Evolutionary conservation across 1,140 invertebrate species (phyloP).

Genomic region (Yoshiicerus persimilis): DNA sequence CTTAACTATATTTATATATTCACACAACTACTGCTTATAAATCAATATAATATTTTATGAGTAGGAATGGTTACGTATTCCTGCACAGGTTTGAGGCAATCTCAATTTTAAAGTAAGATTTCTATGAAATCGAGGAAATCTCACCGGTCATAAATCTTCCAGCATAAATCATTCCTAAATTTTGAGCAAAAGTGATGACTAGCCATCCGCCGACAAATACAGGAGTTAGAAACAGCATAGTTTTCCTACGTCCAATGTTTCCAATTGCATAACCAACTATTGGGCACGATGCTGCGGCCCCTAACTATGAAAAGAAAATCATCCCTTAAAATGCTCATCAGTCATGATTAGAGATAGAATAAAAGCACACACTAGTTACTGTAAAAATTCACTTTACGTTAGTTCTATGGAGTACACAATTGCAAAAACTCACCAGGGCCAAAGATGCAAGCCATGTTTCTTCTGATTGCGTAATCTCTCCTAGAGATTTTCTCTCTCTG

Average conservation of each 20-base stretch:
- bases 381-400: no score
- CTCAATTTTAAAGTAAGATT: no score
- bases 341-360: no score
- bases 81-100: no score
- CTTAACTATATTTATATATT: no score
- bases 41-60: no score
- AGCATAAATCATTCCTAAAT: constrained; percentile 59
- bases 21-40: no score
- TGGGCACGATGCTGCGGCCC: constrained; percentile 35
- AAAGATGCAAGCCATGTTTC: constrained; percentile 45
- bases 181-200: constrained; percentile 60
- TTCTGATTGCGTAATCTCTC: constrained; percentile 23
- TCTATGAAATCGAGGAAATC: no score
- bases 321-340: no score
- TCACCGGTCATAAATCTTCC: constrained; percentile 68
- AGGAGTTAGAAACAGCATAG: constrained; percentile 62
- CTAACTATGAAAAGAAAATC: constrained; percentile 25
- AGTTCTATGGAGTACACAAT: no score
- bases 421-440: constrained; percentile 24
- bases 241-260: constrained; percentile 65
- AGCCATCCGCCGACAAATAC: constrained; percentile 70
- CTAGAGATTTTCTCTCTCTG: constrained; percentile 19
- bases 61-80: no score
- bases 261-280: constrained; percentile 65
- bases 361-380: no score